A percentile compares a stretch with the other conserved stretches of the same genome.
Evolutionary conservation across 2,113 vertebrate genomes (phyloP).

Genomic region (Ictalurus punctatus): DNA sequence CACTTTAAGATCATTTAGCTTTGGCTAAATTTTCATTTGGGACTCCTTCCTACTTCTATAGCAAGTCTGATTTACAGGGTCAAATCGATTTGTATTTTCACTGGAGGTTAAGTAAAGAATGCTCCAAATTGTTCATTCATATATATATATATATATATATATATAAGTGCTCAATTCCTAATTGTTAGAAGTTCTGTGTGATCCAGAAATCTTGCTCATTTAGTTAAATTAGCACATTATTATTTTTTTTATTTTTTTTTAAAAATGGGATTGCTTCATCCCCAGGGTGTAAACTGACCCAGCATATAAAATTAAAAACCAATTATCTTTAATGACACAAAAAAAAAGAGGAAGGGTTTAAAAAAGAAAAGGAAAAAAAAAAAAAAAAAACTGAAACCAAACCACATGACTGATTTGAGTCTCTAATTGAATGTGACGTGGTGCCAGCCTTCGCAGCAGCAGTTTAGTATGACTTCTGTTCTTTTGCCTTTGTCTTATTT

Average conservation of each 20-base stretch:
- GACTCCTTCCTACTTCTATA: slow-evolving; percentile 56
- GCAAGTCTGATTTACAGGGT: neutral
- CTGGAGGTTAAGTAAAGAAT: neutral
- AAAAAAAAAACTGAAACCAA: slow-evolving; percentile 74
- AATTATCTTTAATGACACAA: slow-evolving; percentile 49
- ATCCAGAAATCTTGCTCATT: neutral
- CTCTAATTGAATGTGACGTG: slow-evolving; percentile 66
- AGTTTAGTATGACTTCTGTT: slow-evolving; percentile 74
- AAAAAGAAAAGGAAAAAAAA: slow-evolving; percentile 33
- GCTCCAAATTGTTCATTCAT: neutral
- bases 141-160: too few species aligned
- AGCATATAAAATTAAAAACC: slow-evolving; percentile 41
- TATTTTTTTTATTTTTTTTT: neutral
- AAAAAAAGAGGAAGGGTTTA: slow-evolving; percentile 46
- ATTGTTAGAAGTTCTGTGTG: neutral
- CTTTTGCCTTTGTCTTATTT: slow-evolving; percentile 65
- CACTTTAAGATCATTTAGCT: slow-evolving; percentile 56
- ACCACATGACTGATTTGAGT: slow-evolving; percentile 69
- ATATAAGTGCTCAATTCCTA: neutral
- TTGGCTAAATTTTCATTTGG: slow-evolving; percentile 75
- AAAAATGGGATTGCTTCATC: slow-evolving; percentile 50
- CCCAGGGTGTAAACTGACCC: slow-evolving; percentile 70
- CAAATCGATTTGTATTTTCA: too few species aligned
- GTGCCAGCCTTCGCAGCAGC: slow-evolving; percentile 69
- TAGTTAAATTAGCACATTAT: neutral